Percentiles rank a stretch among this genome's conserved stretches.
Conservation (phyloP, 2,888 invertebrate species). For the Xestia c-nigrum region DNA sequence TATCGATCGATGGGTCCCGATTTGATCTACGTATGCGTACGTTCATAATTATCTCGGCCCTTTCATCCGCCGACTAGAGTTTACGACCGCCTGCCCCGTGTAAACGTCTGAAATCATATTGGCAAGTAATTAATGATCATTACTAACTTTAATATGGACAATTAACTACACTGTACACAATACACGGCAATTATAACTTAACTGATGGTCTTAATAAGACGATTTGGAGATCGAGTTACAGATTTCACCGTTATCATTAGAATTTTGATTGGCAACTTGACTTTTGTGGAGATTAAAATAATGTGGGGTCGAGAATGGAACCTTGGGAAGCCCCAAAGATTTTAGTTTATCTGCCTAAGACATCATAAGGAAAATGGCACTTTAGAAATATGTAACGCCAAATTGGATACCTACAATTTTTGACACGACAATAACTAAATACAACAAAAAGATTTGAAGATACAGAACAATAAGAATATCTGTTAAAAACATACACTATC, state of each 20-base stretch:
- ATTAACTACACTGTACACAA: constrained; percentile 81
- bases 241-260: constrained; percentile 68
- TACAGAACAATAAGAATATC: constrained; percentile 73
- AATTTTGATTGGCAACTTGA: constrained; percentile 64
- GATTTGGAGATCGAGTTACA: constrained; percentile 65
- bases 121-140: constrained; percentile 86
- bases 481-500: constrained; percentile 74
- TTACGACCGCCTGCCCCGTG: constrained; percentile 85
- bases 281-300: constrained; percentile 52
- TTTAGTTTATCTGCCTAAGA: constrained; percentile 49
- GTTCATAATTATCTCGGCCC: constrained; percentile 88
- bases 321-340: constrained; percentile 59
- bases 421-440: constrained; percentile 9
- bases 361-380: constrained; percentile 66
- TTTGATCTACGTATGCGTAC: constrained; percentile 89
- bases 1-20: constrained; percentile 88
- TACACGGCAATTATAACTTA: constrained; percentile 70
- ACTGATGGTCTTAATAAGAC: constrained; percentile 71
- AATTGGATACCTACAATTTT: constrained; percentile 1
- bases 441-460: constrained; percentile 75
- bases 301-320: constrained; percentile 55
- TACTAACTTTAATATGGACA: constrained; percentile 81
- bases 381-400: constrained; percentile 50
- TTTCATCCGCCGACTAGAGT: constrained; percentile 88
- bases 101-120: constrained; percentile 88